Evolutionary conservation across 2,113 vertebrate species (phyloP), one percentile per base, ranked within the genome.

Genomic region (Sorex fumeus): DNA sequence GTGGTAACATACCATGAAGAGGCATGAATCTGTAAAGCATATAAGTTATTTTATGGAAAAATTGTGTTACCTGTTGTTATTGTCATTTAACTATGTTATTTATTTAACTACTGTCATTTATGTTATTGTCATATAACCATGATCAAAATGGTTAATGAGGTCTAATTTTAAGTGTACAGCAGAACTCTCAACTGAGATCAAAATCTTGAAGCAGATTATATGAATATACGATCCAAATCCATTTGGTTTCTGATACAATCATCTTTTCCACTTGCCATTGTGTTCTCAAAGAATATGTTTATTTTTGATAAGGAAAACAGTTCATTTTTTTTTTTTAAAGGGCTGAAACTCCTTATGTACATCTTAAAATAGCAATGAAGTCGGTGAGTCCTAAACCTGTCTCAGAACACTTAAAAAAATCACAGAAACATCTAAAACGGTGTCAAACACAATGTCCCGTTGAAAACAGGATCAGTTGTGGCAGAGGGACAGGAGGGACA

Each of bases 91-190:
- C 40, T 40, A 40, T 40, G 40, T 40, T 40, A 40, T 40, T 40
- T 40, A 40, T 40, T 40, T 40, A 40, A 40, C 40, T 40, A 40
- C 7, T 40, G 40, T 40, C 40, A 40, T 7, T 40, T 40, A 6
- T 23, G 21, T 23, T 60, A 19, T 60, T 60, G 19, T 21, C 15
- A 60, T 60, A 60, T 21, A 60, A 60, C 57, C 23, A 60, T 23
- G 18, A 23, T 60, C 81, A 84, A 88, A 23, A 83, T 50, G 64
- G 2, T 10, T 1, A 89, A 69, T 27, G n/a, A 16, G 60, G 21
- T 34, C 10, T 77, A 36, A 36, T 60, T 95, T 71, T 71, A 34
- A 45, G 30, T 87, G 23, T 62, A 75, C 89, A 85, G 64, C 21
- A 91, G 45, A 80, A 25, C 36, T 23, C 34, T 34, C 2, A 70